A percentile compares a stretch with the other conserved stretches of the same genome.
Conservation (phyloP, 2,113 vertebrate species). For the Oncorhynchus tshawytscha region DNA sequence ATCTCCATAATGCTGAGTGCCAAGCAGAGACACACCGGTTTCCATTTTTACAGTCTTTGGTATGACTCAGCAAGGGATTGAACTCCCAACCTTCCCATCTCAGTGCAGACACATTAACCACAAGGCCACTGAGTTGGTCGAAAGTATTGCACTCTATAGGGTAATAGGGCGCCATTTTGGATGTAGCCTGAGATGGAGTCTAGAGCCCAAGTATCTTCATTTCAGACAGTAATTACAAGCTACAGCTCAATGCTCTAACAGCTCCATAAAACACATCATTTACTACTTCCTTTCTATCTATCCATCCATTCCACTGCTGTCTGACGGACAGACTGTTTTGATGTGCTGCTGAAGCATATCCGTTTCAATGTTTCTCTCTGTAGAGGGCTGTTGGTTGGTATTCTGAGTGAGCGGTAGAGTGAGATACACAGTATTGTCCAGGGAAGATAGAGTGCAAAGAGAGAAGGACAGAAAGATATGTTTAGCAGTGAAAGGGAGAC, state of each 20-base stretch:
- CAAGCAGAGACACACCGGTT: too few relatives aligned
- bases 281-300: neutral
- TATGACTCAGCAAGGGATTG: too few relatives aligned
- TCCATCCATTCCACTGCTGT: constrained; percentile 1
- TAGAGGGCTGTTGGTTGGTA: constrained; percentile 19
- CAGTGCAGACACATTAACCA: too few relatives aligned
- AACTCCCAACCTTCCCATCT: too few relatives aligned
- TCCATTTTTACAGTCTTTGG: too few relatives aligned
- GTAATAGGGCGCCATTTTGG: too few relatives aligned
- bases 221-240: constrained; percentile 16
- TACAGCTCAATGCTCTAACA: constrained; percentile 6
- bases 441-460: neutral
- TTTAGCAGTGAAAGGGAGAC: neutral
- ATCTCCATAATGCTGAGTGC: too few relatives aligned
- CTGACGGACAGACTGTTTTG: neutral
- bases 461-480: neutral
- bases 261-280: constrained; percentile 11
- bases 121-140: too few relatives aligned
- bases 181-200: too few relatives aligned
- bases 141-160: too few relatives aligned
- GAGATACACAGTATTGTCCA: constrained; percentile 10
- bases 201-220: constrained; percentile 4
- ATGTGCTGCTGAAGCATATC: neutral
- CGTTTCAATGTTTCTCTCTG: constrained; percentile 17
- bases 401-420: constrained; percentile 29